Evolutionary conservation across 2,797 vertebrate genomes (phyloP), one percentile per base, ranked within the genome.

Genomic region (Pantherophis vulpinus): DNA sequence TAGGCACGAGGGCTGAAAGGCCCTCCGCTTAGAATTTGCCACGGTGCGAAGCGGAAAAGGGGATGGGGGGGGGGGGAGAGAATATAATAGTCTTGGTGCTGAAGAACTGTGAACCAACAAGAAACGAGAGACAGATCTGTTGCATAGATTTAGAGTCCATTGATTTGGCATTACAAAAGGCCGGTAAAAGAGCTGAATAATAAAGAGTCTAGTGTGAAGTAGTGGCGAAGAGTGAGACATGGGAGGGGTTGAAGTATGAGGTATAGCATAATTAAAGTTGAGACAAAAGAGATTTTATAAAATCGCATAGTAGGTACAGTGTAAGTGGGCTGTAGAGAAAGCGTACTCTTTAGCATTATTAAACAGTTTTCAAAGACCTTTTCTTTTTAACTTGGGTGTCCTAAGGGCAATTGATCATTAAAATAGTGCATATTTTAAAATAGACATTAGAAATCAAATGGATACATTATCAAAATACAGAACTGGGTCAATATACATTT

Each of bases 61-160:
- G 6, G 10, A 23, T 60, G 23, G 4, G 11, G 5, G 7, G 1
- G 25, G 3, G 54, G 12, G 0, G 5, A n/a, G 6, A 56, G 12
- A 32, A 32, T 42, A 42, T 42, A 18, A 11, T n/a, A 12, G n/a
- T 37, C 66, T 70, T 32, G 16, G 66, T 74, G 32, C 32, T 74
- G 29, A 32, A 70, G 25, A 25, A 25, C 1, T 20, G 13, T 32
- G 59, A 18, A 14, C 6, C 54, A 14, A 9, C 5, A 27, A 29
- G 11, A 29, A 23, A 18, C 13, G 10, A 58, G 20, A 63, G 25
- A 25, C 27, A 25, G 3, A 10, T 60, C 14, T 12, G 13, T 6
- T 5, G 56, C 58, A 13, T 63, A 51, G 14, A 90, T 16, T 61
- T 8, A 90, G 12, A 54, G 5, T 61, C 25, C 58, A 61, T 42